Conservation (phyloP, 37 sponge, comb jelly and placozoan species). For the Crambe crambe region DNA sequence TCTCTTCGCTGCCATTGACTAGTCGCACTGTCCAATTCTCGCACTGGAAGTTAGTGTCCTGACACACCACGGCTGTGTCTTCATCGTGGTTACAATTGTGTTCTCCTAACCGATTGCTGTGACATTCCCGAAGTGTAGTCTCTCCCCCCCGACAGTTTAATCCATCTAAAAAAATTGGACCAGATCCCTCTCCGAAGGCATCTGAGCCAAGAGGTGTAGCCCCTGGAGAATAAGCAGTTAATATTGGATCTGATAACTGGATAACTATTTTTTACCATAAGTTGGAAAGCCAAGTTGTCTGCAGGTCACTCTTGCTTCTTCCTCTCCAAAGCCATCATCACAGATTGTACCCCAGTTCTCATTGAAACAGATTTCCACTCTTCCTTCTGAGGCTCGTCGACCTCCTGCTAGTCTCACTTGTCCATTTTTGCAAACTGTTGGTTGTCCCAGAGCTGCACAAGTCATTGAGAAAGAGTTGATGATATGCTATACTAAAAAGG, state of each 20-base stretch:
- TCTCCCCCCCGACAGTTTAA: constrained; percentile 15
- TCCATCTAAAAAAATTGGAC: constrained; percentile 20
- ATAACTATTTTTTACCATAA: not conserved
- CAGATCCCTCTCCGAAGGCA: constrained; percentile 18
- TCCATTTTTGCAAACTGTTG: constrained; percentile 14
- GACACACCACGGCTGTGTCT: constrained; percentile 42
- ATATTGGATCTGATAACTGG: not conserved
- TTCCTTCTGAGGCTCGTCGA: constrained; percentile 11
- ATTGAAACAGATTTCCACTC: constrained; percentile 43
- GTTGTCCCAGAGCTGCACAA: not conserved
- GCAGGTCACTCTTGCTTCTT: constrained; percentile 44
- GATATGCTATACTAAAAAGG: no score
- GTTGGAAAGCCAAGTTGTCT: constrained; percentile 23
- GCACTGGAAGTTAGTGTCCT: not conserved
- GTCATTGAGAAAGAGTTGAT: not conserved
- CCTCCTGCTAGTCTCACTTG: constrained; percentile 29
- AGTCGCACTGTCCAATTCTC: constrained; percentile 27
- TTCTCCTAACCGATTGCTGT: not conserved
- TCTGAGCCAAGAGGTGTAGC: not conserved
- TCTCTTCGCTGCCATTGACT: constrained; percentile 24
- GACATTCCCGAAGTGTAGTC: constrained; percentile 4
- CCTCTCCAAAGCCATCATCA: constrained; percentile 47
- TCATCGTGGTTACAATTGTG: constrained; percentile 45
- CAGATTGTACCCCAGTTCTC: constrained; percentile 49
- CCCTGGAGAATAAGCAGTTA: not conserved